phyloP scores from a whole-genome alignment of 92 coral and sea anemone genomes.

The Diadumene lineata region DNA sequence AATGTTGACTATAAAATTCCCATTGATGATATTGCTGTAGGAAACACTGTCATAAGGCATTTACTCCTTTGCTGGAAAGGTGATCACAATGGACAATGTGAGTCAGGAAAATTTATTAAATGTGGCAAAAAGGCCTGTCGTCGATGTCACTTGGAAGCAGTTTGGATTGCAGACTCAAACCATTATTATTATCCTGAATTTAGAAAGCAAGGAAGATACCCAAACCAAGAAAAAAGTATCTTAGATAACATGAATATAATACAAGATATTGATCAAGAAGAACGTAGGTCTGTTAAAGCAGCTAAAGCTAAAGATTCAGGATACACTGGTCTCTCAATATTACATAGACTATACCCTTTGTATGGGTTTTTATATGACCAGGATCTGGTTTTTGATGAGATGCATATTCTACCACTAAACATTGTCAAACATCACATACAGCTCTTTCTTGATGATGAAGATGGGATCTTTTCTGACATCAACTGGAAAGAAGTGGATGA shows the following conservation, averaged over 20 bases:
- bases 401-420: conserved; percentile 60
- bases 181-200: conserved; percentile 66
- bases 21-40: conserved; percentile 39
- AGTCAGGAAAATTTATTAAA: conserved; percentile 64
- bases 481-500: conserved; percentile 55
- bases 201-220: conserved; percentile 51
- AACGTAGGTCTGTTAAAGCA: conserved; percentile 47
- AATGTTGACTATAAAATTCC: conserved; percentile 39
- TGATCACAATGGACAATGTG: conserved; percentile 63
- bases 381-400: conserved; percentile 58
- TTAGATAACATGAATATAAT: conserved; percentile 36
- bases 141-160: conserved; percentile 41
- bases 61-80: conserved; percentile 66
- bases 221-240: conserved; percentile 28
- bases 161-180: conserved; percentile 50
- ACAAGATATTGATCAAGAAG: conserved; percentile 61
- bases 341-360: conserved; percentile 51
- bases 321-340: conserved; percentile 58
- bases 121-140: conserved; percentile 65
- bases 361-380: conserved; percentile 58
- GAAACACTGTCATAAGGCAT: conserved; percentile 39
- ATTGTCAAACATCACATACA: conserved; percentile 53
- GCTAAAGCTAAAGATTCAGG: conserved; percentile 49
- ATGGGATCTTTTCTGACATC: conserved; percentile 25
- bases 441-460: conserved; percentile 18